Conservation (phyloP, 2,888 invertebrate species). For the Orchesellides sinensis region DNA sequence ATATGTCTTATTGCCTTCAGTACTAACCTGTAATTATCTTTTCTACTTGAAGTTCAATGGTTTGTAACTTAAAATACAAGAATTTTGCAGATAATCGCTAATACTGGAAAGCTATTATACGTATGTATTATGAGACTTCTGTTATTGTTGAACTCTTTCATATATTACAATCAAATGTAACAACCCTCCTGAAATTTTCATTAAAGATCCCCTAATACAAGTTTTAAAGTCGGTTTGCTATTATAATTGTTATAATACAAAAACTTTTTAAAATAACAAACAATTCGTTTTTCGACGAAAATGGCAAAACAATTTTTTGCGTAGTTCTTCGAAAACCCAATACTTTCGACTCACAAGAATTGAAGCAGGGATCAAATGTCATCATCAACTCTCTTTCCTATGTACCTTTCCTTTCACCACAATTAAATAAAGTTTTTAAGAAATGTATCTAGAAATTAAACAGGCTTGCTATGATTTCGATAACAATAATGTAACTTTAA, state of each 20-base stretch:
- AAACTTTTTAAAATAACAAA: no score
- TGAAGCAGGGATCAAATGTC: conserved; percentile 27
- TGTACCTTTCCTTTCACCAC: no score
- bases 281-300: background rate
- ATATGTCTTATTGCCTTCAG: conserved; percentile 44
- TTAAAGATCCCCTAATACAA: conserved; percentile 20
- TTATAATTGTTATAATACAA: no score
- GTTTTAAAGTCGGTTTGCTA: conserved; percentile 8
- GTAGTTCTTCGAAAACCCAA: background rate
- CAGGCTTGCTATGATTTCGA: no score
- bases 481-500: conserved; percentile 23
- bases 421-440: no score
- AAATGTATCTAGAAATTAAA: no score
- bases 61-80: conserved; percentile 12
- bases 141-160: background rate
- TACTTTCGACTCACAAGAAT: background rate
- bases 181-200: no score
- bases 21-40: conserved; percentile 56
- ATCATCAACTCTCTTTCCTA: conserved; percentile 21
- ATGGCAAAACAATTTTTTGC: background rate
- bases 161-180: no score
- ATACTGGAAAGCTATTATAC: background rate
- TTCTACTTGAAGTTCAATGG: conserved; percentile 37
- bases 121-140: background rate
- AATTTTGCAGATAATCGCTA: conserved; percentile 6